Evolutionary conservation across 2,888 invertebrate genomes (phyloP), one percentile per base, ranked within the genome.

Genomic region (Dastarcus helophoroides): DNA sequence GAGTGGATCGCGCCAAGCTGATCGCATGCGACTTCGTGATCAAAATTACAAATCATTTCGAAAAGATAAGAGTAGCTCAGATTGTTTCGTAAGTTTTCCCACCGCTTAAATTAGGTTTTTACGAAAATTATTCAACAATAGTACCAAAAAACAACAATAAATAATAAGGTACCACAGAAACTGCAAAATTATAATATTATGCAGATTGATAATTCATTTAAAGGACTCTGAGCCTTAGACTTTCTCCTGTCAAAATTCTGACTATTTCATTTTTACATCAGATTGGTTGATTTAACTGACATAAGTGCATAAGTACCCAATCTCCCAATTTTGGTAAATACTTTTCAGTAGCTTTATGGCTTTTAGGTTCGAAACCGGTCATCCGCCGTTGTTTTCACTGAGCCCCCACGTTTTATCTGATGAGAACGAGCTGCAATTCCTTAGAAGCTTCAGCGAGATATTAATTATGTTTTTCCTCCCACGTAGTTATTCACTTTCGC

Each of bases 1-100:
- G 76, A 48, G 71, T 90, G 22, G 88, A 90, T 64, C 76, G 80
- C 35, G 79, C 86, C 29, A 83, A 82, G 59, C 64, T 90, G 31
- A 70, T 89, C 33, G 85, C 88, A 2, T 78, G 74, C 51, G 86
- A 83, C 55, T 77, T 89, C 67, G 78, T 86, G 2, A 75, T 73
- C 37, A 79, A 76, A 56, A 74, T 89, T 14, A 82, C 84, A 7
- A 72, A 75, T 36, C 90, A 91, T 68, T 82, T 90, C 63, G 85
- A 85, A 53, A 79, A 79, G 51, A 83, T 89, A 36, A 68, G 85
- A 42, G 74, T 80, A 51, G 77, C 83, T 6, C 77, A 79, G 57
- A 71, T 73, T 43, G 71, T 76, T 53, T 75, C 75, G 81, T 83
- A 65, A 74, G 79, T 73, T 16, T 21, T 24, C 14, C 9, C 26